phyloP scores from a whole-genome alignment of 2,113 vertebrate species.

The Microcebus tavaratra region DNA sequence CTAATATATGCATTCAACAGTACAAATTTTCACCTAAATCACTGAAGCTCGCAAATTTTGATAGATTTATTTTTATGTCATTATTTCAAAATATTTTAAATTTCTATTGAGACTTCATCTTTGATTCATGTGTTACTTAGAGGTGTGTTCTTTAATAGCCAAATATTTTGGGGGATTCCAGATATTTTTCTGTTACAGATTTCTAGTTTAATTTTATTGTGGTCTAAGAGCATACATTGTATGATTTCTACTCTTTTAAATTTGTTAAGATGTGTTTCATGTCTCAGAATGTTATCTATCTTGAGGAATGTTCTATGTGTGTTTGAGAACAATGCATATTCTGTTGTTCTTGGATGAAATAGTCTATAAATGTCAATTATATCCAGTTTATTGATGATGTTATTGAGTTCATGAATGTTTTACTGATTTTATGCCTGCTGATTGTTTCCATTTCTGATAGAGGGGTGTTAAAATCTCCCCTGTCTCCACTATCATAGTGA shows the following conservation, averaged over 20 bases:
- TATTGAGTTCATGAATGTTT: background rate
- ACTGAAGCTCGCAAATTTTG: background rate
- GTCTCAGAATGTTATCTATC: background rate
- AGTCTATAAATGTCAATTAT: background rate
- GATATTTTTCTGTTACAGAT: background rate
- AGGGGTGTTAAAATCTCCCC: background rate
- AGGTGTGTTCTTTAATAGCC: background rate
- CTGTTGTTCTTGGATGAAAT: background rate
- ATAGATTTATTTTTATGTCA: background rate
- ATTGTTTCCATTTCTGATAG: background rate
- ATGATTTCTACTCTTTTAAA: background rate
- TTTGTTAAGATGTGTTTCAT: background rate
- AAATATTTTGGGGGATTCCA: background rate
- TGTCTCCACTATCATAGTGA: background rate
- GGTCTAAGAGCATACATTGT: fast-evolving
- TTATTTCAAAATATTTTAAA: background rate
- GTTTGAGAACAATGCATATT: background rate
- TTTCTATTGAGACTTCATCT: background rate
- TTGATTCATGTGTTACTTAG: background rate
- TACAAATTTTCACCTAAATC: background rate
- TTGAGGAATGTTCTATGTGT: background rate
- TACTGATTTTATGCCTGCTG: background rate
- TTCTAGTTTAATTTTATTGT: background rate
- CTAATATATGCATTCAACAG: background rate
- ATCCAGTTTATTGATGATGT: background rate